Evolutionary conservation across 2,797 vertebrate genomes (phyloP).

Genomic region (Heliangelus exortis): DNA sequence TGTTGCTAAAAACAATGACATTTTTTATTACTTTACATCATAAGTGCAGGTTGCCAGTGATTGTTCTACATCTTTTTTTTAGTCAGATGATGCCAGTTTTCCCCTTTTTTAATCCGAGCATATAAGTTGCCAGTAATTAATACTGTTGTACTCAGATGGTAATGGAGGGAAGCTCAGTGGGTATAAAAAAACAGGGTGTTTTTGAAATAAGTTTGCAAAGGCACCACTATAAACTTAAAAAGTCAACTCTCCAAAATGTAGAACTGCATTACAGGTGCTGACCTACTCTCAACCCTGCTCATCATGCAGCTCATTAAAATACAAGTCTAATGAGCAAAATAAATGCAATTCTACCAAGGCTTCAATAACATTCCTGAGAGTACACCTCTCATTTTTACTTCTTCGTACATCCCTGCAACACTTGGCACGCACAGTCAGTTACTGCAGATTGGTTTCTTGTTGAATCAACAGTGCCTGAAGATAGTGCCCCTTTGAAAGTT

Average conservation of each 20-base stretch:
- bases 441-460: not conserved
- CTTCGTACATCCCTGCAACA: not conserved
- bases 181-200: slow-evolving; percentile 20
- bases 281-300: not conserved
- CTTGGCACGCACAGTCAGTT: not conserved
- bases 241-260: not conserved
- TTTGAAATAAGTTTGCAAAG: not conserved
- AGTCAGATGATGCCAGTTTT: slow-evolving; percentile 27
- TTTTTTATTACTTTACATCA: not conserved
- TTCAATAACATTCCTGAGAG: not conserved
- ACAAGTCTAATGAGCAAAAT: not conserved
- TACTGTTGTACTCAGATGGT: not conserved
- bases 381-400: not conserved
- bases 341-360: not conserved
- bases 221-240: not conserved
- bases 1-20: not conserved
- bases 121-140: slow-evolving; percentile 21
- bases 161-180: not conserved
- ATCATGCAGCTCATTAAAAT: not conserved
- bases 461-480: not conserved
- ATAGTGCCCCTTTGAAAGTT: slow-evolving; percentile 4
- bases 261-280: not conserved
- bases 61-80: not conserved
- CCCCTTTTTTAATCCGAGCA: slow-evolving; percentile 38
- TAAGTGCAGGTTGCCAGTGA: not conserved